Conservation (phyloP, 2,113 vertebrate genomes). For the Gallinago jamesoni region DNA sequence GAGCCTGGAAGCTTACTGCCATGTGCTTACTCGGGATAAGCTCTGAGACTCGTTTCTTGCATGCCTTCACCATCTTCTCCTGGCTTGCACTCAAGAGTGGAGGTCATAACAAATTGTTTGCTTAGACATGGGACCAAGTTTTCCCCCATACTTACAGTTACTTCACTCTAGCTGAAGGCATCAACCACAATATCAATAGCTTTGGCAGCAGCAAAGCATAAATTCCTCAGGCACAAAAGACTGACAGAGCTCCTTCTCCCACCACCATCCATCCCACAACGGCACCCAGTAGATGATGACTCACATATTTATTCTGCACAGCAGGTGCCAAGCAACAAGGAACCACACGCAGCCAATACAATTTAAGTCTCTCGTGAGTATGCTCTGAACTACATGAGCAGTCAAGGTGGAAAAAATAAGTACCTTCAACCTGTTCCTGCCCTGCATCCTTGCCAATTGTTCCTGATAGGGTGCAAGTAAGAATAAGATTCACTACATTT, state of each 20-base stretch:
- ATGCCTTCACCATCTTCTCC: slow-evolving; percentile 23
- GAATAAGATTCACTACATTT: background rate
- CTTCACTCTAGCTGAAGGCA: background rate
- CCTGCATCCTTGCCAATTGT: background rate
- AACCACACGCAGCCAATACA: background rate
- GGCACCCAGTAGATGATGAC: background rate
- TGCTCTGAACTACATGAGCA: background rate
- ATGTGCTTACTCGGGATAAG: slow-evolving; percentile 26
- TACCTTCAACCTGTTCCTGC: background rate
- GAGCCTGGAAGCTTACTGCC: slow-evolving; percentile 47
- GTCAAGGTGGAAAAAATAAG: background rate
- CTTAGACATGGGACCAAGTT: background rate
- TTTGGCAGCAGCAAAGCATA: background rate
- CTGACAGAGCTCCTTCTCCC: background rate
- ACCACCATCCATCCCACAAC: background rate
- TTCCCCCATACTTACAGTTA: background rate
- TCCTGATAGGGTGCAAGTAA: background rate
- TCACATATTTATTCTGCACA: background rate
- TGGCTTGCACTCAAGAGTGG: slow-evolving; percentile 33
- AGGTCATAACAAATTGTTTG: slow-evolving; percentile 41
- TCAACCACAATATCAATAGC: background rate
- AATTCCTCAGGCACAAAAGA: background rate
- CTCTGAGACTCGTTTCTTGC: background rate
- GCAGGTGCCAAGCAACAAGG: background rate
- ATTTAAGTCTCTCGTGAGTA: background rate